Conservation (phyloP, 2,888 invertebrate genomes). For the Pyrrhosoma nymphula region DNA sequence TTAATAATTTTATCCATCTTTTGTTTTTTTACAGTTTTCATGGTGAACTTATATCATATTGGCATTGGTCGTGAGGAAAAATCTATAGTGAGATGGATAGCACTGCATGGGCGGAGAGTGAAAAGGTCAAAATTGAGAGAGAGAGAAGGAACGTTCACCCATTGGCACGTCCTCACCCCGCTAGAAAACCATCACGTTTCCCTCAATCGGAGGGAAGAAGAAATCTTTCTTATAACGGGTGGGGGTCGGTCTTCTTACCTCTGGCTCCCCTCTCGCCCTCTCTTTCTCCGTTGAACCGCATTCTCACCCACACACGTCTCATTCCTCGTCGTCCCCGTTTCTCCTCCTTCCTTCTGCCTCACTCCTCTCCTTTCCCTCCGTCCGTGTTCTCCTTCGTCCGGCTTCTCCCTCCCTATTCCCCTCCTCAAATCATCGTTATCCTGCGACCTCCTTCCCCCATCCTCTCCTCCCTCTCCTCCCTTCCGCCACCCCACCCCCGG, state of each 20-base stretch:
- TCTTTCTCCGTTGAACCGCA: not conserved
- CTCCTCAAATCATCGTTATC: not conserved
- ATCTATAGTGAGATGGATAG: no score
- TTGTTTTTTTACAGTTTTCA: no score
- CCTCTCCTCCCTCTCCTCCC: not conserved
- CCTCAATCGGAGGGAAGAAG: not conserved
- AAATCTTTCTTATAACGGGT: not conserved
- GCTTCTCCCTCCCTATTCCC: not conserved
- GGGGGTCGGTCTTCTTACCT: not conserved
- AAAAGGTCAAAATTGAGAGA: no score
- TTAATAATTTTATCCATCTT: no score
- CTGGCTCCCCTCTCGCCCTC: not conserved
- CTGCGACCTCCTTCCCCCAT: not conserved
- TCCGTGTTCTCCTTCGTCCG: not conserved
- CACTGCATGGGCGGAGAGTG: no score
- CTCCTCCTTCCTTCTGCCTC: not conserved
- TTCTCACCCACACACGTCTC: slow-evolving; percentile 20
- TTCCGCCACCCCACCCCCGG: not conserved
- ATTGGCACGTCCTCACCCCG: not conserved
- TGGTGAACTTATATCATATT: no score
- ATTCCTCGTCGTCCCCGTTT: not conserved
- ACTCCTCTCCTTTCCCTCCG: no score
- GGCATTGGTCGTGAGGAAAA: no score
- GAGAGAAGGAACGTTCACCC: not conserved
- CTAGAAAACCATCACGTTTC: not conserved